phyloP scores from a whole-genome alignment of 2,888 invertebrate genomes.

The Trichogramma dendrolimi region DNA sequence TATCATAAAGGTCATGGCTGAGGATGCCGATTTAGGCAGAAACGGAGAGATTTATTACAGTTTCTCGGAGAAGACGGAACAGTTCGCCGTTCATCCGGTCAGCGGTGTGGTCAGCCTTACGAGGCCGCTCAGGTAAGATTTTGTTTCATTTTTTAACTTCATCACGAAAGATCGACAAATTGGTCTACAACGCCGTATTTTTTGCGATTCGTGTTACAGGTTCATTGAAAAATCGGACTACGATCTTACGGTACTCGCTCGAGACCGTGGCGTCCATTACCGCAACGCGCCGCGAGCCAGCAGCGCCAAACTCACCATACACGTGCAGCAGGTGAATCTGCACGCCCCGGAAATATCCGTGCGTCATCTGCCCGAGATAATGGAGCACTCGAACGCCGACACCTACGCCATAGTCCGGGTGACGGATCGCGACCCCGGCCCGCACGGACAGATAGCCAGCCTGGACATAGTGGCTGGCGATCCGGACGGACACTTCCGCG shows the following conservation, averaged over 20 bases:
- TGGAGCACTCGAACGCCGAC: conserved; percentile 76
- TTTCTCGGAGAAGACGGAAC: conserved; percentile 73
- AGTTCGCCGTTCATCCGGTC: conserved; percentile 90
- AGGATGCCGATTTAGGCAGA: conserved; percentile 92
- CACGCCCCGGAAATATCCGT: conserved; percentile 81
- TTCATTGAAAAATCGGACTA: conserved; percentile 68
- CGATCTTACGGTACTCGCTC: conserved; percentile 75
- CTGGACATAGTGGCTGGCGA: conserved; percentile 86
- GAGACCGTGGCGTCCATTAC: conserved; percentile 73
- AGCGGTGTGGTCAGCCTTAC: conserved; percentile 83
- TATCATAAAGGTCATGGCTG: conserved; percentile 76
- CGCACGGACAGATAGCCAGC: conserved; percentile 76
- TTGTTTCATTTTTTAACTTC: background rate
- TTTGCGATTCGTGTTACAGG: conserved; percentile 30
- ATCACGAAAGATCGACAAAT: background rate
- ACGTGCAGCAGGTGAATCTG: conserved; percentile 76
- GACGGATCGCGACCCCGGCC: conserved; percentile 76
- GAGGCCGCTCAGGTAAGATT: conserved; percentile 61
- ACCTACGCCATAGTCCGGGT: conserved; percentile 87
- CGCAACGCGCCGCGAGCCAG: conserved; percentile 61
- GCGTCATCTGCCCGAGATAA: conserved; percentile 73
- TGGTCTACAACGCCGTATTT: background rate
- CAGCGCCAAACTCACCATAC: conserved; percentile 71
- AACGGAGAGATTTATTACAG: conserved; percentile 98
- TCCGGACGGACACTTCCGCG: conserved; percentile 82